phyloP scores from a whole-genome alignment of 2,113 vertebrate species.

The Chamaetylas fuelleborni region DNA sequence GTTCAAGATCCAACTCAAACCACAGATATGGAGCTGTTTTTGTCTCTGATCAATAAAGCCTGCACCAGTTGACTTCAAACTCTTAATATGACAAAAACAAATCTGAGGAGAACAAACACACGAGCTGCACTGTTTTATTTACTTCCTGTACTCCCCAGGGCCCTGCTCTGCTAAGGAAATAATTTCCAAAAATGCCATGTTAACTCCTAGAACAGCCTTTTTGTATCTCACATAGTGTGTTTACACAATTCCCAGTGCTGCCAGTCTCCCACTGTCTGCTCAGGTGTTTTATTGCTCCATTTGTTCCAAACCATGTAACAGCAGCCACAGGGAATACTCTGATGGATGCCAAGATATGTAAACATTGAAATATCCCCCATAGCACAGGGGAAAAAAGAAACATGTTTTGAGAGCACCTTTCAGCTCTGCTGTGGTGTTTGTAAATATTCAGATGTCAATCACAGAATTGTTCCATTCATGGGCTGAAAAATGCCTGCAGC shows the following conservation, averaged over 20 bases:
- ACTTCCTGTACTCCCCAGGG: neutral
- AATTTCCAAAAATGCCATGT: neutral
- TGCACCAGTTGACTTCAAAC: neutral
- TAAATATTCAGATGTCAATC: neutral
- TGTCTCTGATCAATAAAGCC: neutral
- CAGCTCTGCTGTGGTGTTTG: neutral
- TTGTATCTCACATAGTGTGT: neutral
- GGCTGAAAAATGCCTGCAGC: neutral
- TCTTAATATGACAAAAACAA: neutral
- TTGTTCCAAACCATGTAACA: neutral
- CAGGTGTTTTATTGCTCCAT: neutral
- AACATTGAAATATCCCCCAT: neutral
- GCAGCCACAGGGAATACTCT: neutral
- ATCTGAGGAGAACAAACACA: neutral
- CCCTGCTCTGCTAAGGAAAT: neutral
- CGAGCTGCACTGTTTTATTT: neutral
- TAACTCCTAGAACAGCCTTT: neutral
- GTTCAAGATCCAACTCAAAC: neutral
- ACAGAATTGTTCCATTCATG: neutral
- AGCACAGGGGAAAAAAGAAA: fast-evolving
- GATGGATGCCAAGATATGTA: neutral
- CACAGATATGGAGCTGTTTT: neutral
- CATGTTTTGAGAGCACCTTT: neutral
- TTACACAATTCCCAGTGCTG: neutral
- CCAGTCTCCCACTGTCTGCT: neutral